Conservation (phyloP, 2,797 vertebrate genomes). For the Neosalanx taihuensis region DNA sequence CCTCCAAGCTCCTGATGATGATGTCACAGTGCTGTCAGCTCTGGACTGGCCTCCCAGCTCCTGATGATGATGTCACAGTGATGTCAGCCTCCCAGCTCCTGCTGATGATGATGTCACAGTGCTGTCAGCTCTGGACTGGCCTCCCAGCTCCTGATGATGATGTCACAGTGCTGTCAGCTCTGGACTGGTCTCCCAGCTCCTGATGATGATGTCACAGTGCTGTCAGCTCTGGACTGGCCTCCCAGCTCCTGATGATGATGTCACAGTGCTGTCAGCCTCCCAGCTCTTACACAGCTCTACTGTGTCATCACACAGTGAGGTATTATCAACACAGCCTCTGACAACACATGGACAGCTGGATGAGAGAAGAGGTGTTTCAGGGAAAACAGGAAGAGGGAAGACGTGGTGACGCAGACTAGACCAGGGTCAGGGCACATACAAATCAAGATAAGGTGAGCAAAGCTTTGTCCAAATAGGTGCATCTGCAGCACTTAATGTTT, state of each 20-base stretch:
- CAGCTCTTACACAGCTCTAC: constrained; percentile 27
- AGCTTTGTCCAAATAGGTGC: neutral
- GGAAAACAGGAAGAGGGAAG: constrained; percentile 26
- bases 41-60: too few species aligned
- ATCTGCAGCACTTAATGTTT: neutral
- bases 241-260: constrained; percentile 22
- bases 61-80: too few species aligned
- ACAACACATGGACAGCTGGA: constrained; percentile 18
- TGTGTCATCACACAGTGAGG: constrained; percentile 7
- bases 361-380: constrained; percentile 19
- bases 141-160: constrained; percentile 25
- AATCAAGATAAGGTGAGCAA: constrained; percentile 11
- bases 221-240: constrained; percentile 8
- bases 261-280: constrained; percentile 34
- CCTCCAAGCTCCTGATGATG: too few species aligned
- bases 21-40: too few species aligned
- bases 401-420: constrained; percentile 40
- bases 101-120: too few species aligned
- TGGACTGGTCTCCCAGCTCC: neutral
- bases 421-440: constrained; percentile 29
- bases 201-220: constrained; percentile 21
- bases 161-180: constrained; percentile 21
- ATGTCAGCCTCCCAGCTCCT: too few species aligned
- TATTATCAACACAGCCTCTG: constrained; percentile 21
- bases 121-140: too few species aligned